Conservation (phyloP, 2,113 vertebrate genomes). For the Oncorhynchus gorbuscha region DNA sequence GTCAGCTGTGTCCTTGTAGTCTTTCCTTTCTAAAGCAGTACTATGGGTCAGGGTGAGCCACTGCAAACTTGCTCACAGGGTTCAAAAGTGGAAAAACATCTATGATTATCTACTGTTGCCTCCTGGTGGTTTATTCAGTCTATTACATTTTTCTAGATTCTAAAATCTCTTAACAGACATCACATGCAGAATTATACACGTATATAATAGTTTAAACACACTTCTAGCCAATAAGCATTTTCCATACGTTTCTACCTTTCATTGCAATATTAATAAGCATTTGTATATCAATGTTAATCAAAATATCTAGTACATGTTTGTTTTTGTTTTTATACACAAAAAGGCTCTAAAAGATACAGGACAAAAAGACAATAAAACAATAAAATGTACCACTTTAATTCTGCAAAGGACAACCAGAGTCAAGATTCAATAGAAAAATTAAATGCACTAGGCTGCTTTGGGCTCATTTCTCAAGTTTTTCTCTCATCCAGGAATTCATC, state of each 20-base stretch:
- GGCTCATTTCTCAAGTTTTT: slow-evolving; percentile 49
- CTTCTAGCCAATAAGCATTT: too few species aligned
- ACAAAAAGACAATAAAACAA: slow-evolving; percentile 50
- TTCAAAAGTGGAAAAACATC: too few species aligned
- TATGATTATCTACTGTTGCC: neutral
- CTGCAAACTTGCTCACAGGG: too few species aligned
- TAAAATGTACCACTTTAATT: slow-evolving; percentile 73
- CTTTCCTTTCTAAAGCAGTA: too few species aligned
- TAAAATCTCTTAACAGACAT: neutral
- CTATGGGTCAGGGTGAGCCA: too few species aligned
- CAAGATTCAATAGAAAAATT: slow-evolving; percentile 76
- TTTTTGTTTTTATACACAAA: too few species aligned
- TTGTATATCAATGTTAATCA: neutral
- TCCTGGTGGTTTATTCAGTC: neutral
- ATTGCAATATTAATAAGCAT: too few species aligned
- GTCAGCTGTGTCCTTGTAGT: too few species aligned
- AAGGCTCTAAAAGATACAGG: neutral
- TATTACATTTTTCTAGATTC: neutral
- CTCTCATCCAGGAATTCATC: slow-evolving; percentile 33
- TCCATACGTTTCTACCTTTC: too few species aligned
- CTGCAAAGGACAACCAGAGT: slow-evolving; percentile 67
- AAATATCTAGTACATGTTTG: neutral
- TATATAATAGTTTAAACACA: neutral
- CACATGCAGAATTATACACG: neutral
- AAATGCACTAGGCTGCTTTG: slow-evolving; percentile 62